Evolutionary conservation across 2,888 invertebrate genomes (phyloP).

Genomic region (Cephus pygmeus): DNA sequence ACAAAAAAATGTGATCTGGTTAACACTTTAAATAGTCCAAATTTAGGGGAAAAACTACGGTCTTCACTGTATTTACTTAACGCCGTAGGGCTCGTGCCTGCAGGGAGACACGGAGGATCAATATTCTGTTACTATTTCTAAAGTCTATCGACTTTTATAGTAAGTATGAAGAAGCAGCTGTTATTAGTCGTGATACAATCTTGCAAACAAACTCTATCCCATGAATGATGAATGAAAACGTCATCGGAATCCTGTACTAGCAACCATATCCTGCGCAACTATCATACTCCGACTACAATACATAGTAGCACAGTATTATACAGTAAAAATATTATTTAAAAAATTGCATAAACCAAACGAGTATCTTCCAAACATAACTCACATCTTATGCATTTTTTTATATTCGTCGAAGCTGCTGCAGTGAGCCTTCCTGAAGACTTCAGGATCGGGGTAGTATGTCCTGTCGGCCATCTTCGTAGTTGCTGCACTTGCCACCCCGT

Average conservation of each 20-base stretch:
- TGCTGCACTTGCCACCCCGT: neutral
- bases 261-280: neutral
- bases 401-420: constrained; percentile 82
- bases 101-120: constrained; percentile 29
- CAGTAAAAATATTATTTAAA: neutral
- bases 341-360: neutral
- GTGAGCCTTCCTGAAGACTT: constrained; percentile 72
- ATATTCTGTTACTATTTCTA: constrained; percentile 49
- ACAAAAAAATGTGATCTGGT: neutral
- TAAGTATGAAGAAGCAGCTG: neutral
- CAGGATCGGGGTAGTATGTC: constrained; percentile 72
- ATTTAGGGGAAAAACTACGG: neutral
- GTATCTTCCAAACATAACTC: constrained; percentile 26
- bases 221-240: neutral
- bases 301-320: neutral
- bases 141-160: constrained; percentile 4
- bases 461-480: constrained; percentile 55
- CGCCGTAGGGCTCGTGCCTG: neutral
- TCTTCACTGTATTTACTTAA: neutral
- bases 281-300: neutral
- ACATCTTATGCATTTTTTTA: constrained; percentile 81
- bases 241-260: neutral
- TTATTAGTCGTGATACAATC: neutral
- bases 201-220: neutral
- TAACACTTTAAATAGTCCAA: neutral